A percentile compares a stretch with the other conserved stretches of the same genome.
These are phyloP conservation scores for Papilio glaucus DNA, from an alignment of 1,140 invertebrate species.

Conservation along the genomic window DNA sequence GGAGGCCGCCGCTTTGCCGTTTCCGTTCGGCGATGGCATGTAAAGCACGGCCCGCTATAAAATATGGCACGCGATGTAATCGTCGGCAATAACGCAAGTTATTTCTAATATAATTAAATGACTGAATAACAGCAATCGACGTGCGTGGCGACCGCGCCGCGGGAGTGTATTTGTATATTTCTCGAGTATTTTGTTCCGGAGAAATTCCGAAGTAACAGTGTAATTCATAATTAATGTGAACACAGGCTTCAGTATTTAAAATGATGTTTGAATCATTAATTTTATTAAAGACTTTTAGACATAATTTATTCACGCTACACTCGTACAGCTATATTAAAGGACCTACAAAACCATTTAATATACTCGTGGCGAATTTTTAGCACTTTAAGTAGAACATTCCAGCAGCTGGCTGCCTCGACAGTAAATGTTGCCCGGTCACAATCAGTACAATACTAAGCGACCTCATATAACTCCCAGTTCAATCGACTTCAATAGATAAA, in stretches of 20 bases:
- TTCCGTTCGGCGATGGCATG: not conserved
- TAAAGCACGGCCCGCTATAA: slow-evolving; percentile 8
- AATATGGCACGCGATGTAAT: slow-evolving; percentile 22
- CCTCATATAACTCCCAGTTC: too few relatives aligned
- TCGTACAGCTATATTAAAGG: too few relatives aligned
- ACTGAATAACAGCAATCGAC: not conserved
- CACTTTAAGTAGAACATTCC: not conserved
- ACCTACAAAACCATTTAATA: too few relatives aligned
- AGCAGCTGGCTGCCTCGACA: too few relatives aligned
- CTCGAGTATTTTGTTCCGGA: not conserved
- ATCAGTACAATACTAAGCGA: too few relatives aligned
- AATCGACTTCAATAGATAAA: too few relatives aligned
- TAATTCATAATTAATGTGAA: not conserved
- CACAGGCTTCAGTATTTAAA: too few relatives aligned
- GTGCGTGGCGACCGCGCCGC: not conserved
- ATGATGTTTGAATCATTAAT: not conserved
- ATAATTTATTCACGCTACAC: not conserved
- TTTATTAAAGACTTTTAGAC: not conserved
- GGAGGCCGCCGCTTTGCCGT: not conserved
- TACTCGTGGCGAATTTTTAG: too few relatives aligned
- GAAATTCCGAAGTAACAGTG: not conserved
- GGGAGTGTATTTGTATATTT: too few relatives aligned
- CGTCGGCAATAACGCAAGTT: not conserved
- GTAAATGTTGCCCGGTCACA: too few relatives aligned
- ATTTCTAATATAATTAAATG: slow-evolving; percentile 2